Evolutionary conservation across 2,888 invertebrate species (phyloP), one percentile per base, ranked within the genome.

Genomic region (Spisula subtruncata): DNA sequence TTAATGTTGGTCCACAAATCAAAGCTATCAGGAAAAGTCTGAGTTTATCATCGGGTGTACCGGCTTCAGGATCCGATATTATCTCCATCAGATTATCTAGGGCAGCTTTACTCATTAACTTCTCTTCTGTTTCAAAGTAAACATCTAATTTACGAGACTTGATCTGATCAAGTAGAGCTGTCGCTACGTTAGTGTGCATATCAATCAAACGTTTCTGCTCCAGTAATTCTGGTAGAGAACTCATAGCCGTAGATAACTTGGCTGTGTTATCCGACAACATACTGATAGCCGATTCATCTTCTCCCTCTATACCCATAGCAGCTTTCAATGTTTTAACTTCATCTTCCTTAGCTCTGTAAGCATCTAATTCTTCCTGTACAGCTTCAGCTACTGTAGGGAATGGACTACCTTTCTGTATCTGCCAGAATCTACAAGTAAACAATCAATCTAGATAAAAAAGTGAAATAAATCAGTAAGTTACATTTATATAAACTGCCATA

Each of bases 141-240:
- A 99, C 98, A 96, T 99, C 99, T 84, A 99, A 97, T 93, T 99
- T 98, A 85, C 99, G 97, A 0, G 98, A 98, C 98, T 97, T 97
- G 82, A 97, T 97, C 83, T 97, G 96, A 71, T 97, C 97, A 16
- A 97, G 95, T 29, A 97, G 95, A 29, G 97, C 97, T 56, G 99
- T 99, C 4, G 99, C 99, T 92, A 99, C 98, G 93, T 99, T 99
- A 41, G 99, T 99, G 96, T 99, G 99, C 98, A 99, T 99, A 96
- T 99, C 99, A 94, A 99, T 99, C 20, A 99, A 97, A 66, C 99
- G 97, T 97, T 99, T 99, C 97, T 98, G 99, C 97, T 99, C 99
- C 97, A 99, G 97, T 46, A 99, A 97, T 96, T 99, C 99, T 0
- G 99, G 99, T 94, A 99, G 97, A 0, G 99, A 99, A 97, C 96